Base-by-base conservation (phyloP, 2,888 invertebrate species). In the Leptinotarsa tumamoca region DNA sequence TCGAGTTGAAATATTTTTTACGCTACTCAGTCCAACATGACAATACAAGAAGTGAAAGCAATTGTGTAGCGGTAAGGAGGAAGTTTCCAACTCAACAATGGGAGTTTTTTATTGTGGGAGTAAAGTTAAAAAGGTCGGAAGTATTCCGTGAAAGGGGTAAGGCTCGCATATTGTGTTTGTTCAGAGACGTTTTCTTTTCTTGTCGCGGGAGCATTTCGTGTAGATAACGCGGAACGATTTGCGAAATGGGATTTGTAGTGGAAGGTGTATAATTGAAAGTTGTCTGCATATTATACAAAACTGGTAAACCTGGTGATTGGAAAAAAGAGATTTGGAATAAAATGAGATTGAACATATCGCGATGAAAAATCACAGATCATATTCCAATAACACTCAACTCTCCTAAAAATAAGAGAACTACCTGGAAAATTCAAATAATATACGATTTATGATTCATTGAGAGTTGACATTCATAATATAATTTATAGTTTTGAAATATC, bases 81-180 rank as follows among this genome's bases (percentile, higher is more conserved):
- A 73, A 73, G 67, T 73, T 69, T 73, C 61, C 61, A 72, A 52
- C 18, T 13, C 72, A 73, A 72, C 73, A 73, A 75, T 73, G 69
- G 2, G 75, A 73, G 52, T 68, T 73, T 75, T 73, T 73, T 70
- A 54, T 71, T 52, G 52, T 61, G 54, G 52, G 58, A 69, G 73
- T 23, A 43, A 69, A 73, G 78, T 73, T 72, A 67, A 70, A 75
- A 78, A 78, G 78, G 75, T 75, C 78, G 75, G 75, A 78, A 78
- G 68, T 73, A 58, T 73, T 63, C 61, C 23, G 63, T 66, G 43
- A 43, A 43, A 43, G 43, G 69, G 73, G 75, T 75, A 74, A 23
- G 72, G 75, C 67, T 58, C 67, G 56, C 69, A 71, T 71, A 78
- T 78, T 78, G 75, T 75, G 78, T 75, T 74, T 70, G 72, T 67